These are phyloP conservation scores for Hemibagrus wyckioides DNA, from an alignment of 2,113 vertebrate genomes.

Conservation along the genomic window DNA sequence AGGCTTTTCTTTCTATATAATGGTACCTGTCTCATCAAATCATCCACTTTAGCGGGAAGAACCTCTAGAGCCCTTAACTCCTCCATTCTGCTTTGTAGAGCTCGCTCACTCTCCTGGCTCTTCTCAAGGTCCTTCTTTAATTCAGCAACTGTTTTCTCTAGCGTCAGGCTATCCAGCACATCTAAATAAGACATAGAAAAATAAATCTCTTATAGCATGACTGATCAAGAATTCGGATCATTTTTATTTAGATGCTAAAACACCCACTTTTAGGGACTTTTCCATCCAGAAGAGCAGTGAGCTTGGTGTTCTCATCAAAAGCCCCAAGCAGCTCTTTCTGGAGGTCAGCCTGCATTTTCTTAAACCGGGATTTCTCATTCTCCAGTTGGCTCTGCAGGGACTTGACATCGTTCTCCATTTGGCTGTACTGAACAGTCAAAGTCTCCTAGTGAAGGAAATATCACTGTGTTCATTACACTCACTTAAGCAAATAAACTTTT, in stretches of 20 bases:
- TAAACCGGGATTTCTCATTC: conserved; percentile 72
- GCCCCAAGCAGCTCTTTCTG: conserved; percentile 83
- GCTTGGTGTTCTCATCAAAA: conserved; percentile 85
- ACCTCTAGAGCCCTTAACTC: conserved; percentile 56
- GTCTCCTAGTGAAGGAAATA: conserved; percentile 66
- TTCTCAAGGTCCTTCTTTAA: conserved; percentile 76
- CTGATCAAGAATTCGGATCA: neutral
- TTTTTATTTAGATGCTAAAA: neutral
- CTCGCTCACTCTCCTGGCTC: conserved; percentile 65
- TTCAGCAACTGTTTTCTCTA: conserved; percentile 72
- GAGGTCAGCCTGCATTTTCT: conserved; percentile 83
- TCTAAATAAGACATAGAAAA: conserved; percentile 58
- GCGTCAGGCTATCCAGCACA: conserved; percentile 69
- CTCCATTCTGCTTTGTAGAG: conserved; percentile 66
- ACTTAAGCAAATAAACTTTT: neutral
- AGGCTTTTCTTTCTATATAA: too few species aligned
- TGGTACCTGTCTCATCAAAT: conserved; percentile 71
- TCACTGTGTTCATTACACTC: neutral
- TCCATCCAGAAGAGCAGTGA: conserved; percentile 79
- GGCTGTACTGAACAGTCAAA: conserved; percentile 64
- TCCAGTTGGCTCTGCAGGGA: conserved; percentile 74
- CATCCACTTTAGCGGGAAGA: conserved; percentile 68
- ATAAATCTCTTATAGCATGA: neutral
- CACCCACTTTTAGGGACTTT: conserved; percentile 85
- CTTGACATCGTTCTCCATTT: conserved; percentile 77